Evolutionary conservation across 2,797 vertebrate species (phyloP).

Genomic region (Channa striata): DNA sequence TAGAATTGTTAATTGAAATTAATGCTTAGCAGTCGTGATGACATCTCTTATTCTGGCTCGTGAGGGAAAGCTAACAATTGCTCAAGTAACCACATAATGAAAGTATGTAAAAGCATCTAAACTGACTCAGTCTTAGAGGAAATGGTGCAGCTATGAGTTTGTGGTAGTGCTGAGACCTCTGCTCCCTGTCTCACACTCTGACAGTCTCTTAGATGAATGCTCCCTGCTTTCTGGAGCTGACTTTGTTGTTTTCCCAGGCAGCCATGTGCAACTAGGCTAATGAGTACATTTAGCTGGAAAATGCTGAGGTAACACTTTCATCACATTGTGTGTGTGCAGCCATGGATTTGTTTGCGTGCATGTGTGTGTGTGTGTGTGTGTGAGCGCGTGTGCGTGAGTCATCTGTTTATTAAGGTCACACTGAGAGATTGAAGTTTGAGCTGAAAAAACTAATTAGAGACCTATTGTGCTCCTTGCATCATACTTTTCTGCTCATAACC

Average conservation of each 20-base stretch:
- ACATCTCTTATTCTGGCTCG: slow-evolving; percentile 18
- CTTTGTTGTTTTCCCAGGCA: slow-evolving; percentile 86
- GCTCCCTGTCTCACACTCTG: slow-evolving; percentile 78
- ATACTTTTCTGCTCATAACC: slow-evolving; percentile 63
- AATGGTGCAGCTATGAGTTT: slow-evolving; percentile 67
- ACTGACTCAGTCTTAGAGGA: slow-evolving; percentile 52
- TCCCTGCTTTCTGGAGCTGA: slow-evolving; percentile 82
- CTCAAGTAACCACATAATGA: slow-evolving; percentile 33
- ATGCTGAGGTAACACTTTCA: slow-evolving; percentile 85
- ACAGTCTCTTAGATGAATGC: slow-evolving; percentile 82
- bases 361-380: slow-evolving; percentile 22
- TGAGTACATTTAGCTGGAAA: slow-evolving; percentile 85
- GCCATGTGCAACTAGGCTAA: slow-evolving; percentile 86
- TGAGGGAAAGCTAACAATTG: slow-evolving; percentile 12
- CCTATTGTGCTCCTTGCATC: slow-evolving; percentile 71
- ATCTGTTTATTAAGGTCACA: slow-evolving; percentile 82
- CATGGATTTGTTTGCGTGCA: slow-evolving; percentile 30
- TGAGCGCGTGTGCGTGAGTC: slow-evolving; percentile 35
- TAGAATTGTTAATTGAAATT: slow-evolving; percentile 27
- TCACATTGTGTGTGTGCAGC: slow-evolving; percentile 54
- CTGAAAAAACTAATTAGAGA: slow-evolving; percentile 71
- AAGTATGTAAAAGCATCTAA: slow-evolving; percentile 47
- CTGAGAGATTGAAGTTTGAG: slow-evolving; percentile 70
- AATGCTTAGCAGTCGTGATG: slow-evolving; percentile 14
- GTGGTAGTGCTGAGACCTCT: slow-evolving; percentile 77